phyloP scores from a whole-genome alignment of 1,140 invertebrate species.

The Ruditapes philippinarum region DNA sequence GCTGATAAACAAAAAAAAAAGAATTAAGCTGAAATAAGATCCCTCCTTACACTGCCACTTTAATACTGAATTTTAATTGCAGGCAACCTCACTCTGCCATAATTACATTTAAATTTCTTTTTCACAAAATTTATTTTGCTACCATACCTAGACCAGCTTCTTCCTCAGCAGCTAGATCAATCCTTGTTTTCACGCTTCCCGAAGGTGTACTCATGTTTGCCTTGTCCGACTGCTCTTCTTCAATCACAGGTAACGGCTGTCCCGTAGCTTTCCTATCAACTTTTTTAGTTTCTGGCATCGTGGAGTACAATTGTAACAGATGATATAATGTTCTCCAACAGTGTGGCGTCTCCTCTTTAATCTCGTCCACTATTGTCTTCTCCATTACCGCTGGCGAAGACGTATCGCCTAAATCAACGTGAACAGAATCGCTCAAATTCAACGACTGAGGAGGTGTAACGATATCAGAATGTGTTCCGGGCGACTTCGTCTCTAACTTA shows the following conservation, averaged over 20 bases:
- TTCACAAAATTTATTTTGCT: too few relatives aligned
- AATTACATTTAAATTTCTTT: too few relatives aligned
- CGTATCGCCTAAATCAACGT: constrained; percentile 85
- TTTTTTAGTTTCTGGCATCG: constrained; percentile 97
- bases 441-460: constrained; percentile 82
- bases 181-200: constrained; percentile 64
- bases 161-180: constrained; percentile 63
- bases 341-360: constrained; percentile 90
- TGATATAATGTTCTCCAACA: constrained; percentile 98
- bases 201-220: constrained; percentile 69
- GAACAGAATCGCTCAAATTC: constrained; percentile 85
- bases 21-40: too few relatives aligned
- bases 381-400: constrained; percentile 85
- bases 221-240: constrained; percentile 78
- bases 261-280: constrained; percentile 89
- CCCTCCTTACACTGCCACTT: too few relatives aligned
- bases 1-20: too few relatives aligned
- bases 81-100: too few relatives aligned
- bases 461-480: constrained; percentile 64
- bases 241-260: constrained; percentile 81
- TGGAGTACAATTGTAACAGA: constrained; percentile 96
- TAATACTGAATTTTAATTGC: too few relatives aligned
- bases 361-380: constrained; percentile 86
- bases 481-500: constrained; percentile 58
- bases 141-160: constrained; percentile 68